phyloP scores from a whole-genome alignment of 2,113 vertebrate species.

The Nyctereutes procyonoides region DNA sequence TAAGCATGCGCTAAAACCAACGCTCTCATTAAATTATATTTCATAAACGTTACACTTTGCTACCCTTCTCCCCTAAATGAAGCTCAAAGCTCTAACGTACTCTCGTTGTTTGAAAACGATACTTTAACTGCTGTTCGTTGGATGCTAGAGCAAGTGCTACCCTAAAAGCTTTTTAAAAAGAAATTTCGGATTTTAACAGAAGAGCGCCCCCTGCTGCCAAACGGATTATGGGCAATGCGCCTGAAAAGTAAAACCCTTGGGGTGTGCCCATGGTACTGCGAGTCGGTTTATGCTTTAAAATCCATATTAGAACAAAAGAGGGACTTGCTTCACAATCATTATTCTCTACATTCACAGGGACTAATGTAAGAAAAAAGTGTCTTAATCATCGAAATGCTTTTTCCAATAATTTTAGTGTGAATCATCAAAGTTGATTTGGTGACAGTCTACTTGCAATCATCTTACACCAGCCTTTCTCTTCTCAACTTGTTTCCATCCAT shows the following conservation, averaged over 20 bases:
- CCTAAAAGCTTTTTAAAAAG: neutral
- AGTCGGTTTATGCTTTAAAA: neutral
- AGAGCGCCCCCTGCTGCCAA: slow-evolving; percentile 74
- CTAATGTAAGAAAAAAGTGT: neutral
- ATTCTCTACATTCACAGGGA: neutral
- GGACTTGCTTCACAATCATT: neutral
- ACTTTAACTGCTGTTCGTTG: neutral
- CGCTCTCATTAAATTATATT: neutral
- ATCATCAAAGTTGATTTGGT: neutral
- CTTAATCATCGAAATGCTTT: neutral
- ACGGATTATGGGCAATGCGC: neutral
- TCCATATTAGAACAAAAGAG: neutral
- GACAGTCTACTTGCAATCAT: neutral
- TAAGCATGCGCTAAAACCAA: neutral
- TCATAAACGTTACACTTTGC: neutral
- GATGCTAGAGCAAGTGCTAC: neutral
- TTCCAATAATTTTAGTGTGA: neutral
- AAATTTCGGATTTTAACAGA: slow-evolving; percentile 18
- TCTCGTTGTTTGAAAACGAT: neutral
- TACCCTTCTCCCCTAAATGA: neutral
- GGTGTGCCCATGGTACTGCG: neutral
- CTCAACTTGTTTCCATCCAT: neutral
- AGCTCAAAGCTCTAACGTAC: neutral
- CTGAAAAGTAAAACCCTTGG: neutral
- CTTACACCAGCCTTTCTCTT: neutral